A percentile compares a stretch with the other conserved stretches of the same genome.
Conservation (phyloP, 35 echinoderm and acorn worm genomes). For the Lytechinus pictus region DNA sequence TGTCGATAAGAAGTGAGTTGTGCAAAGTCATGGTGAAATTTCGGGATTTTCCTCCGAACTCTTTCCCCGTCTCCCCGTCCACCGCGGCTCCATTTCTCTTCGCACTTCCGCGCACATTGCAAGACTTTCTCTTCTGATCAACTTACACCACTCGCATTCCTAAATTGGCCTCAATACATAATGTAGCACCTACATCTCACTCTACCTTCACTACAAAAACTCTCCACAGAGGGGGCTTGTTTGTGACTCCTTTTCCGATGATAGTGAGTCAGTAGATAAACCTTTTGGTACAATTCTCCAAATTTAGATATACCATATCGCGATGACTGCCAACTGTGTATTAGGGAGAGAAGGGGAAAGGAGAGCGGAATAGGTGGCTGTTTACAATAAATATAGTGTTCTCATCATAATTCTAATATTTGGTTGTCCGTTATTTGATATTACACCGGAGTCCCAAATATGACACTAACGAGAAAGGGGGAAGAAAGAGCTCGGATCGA, state of each 20-base stretch:
- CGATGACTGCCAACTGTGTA: slow-evolving; percentile 31
- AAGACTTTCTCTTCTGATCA: not conserved
- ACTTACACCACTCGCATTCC: slow-evolving; percentile 25
- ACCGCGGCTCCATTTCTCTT: not conserved
- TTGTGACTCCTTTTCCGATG: not conserved
- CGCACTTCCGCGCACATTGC: slow-evolving; percentile 14
- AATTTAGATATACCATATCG: slow-evolving; percentile 46
- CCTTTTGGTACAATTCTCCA: slow-evolving; percentile 5
- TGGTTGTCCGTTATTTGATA: slow-evolving; percentile 50
- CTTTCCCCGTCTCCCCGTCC: not conserved
- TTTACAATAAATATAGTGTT: slow-evolving; percentile 54
- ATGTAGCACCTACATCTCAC: slow-evolving; percentile 27
- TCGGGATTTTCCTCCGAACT: not conserved
- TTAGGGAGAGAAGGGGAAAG: not conserved
- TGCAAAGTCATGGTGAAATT: slow-evolving; percentile 4
- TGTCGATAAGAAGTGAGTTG: not conserved
- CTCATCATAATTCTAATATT: slow-evolving; percentile 53
- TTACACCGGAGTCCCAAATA: slow-evolving; percentile 53
- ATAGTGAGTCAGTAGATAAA: slow-evolving; percentile 45
- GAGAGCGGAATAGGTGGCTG: not conserved
- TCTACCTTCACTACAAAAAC: not conserved
- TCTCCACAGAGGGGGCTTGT: not conserved
- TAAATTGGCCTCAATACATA: slow-evolving; percentile 44
- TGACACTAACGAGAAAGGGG: slow-evolving; percentile 38
- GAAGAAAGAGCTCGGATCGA: slow-evolving; percentile 38